These are phyloP conservation scores for Amblyopsis rosae DNA, from an alignment of 2,113 vertebrate genomes.

Conservation along the genomic window DNA sequence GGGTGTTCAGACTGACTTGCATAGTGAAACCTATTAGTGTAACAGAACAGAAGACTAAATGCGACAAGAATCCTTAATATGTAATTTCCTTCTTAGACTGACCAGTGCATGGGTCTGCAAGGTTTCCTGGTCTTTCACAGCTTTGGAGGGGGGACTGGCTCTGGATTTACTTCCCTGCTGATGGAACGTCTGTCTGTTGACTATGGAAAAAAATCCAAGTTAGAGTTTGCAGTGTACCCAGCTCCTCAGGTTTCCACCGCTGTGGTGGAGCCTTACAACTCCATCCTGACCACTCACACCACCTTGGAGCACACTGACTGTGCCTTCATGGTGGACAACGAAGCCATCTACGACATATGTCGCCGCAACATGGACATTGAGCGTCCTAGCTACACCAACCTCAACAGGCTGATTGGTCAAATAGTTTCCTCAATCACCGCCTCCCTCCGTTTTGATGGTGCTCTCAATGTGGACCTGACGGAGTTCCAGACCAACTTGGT, in stretches of 20 bases:
- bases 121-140: constrained; percentile 90
- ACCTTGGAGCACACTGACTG: constrained; percentile 87
- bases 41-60: background rate
- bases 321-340: constrained; percentile 90
- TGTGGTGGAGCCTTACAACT: constrained; percentile 88
- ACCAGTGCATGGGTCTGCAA: constrained; percentile 85
- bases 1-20: too few relatives aligned
- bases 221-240: constrained; percentile 87
- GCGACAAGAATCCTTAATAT: background rate
- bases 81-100: constrained; percentile 68
- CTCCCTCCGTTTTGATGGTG: constrained; percentile 84
- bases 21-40: too few relatives aligned
- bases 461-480: constrained; percentile 85
- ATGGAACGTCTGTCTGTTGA: constrained; percentile 87
- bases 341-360: constrained; percentile 90
- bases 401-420: constrained; percentile 85
- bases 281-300: constrained; percentile 89
- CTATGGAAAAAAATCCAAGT: constrained; percentile 87
- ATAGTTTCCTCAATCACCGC: constrained; percentile 88
- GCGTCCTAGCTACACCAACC: constrained; percentile 82
- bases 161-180: constrained; percentile 86
- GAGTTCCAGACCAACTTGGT: constrained; percentile 90
- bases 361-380: constrained; percentile 84
- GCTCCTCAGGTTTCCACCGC: constrained; percentile 83
- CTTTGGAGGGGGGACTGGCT: constrained; percentile 86